Percentiles rank a stretch among this genome's conserved stretches.
Evolutionary conservation across 2,113 vertebrate species (phyloP).

Genomic region (Sclerurus mexicanus): DNA sequence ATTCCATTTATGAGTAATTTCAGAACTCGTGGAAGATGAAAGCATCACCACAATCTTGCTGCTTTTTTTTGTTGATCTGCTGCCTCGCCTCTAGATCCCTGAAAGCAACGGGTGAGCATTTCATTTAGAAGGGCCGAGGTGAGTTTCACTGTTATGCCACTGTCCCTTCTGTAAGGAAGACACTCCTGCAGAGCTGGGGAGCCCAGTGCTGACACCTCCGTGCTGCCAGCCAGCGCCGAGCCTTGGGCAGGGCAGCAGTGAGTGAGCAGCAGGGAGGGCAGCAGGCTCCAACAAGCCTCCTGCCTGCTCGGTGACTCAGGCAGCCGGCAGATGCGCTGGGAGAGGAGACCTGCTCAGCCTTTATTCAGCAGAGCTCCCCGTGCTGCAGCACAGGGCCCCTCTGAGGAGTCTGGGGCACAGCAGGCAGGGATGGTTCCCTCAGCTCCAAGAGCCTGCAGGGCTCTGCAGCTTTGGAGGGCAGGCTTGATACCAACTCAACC

Average conservation of each 20-base stretch:
- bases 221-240: conserved; percentile 17
- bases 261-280: conserved; percentile 17
- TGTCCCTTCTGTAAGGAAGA: not conserved
- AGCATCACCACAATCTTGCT: not conserved
- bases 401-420: not conserved
- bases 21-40: not conserved
- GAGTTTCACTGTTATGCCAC: not conserved
- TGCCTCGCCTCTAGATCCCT: not conserved
- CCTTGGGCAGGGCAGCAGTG: conserved; percentile 16
- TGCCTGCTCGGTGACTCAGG: not conserved
- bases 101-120: not conserved
- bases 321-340: not conserved
- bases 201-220: not conserved
- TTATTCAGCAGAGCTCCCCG: not conserved
- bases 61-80: not conserved
- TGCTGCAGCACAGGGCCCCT: not conserved
- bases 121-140: not conserved
- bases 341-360: not conserved
- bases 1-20: conserved; percentile 20
- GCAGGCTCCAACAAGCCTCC: conserved; percentile 61
- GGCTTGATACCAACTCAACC: too few relatives aligned
- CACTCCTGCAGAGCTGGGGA: not conserved
- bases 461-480: not conserved
- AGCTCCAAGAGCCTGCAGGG: not conserved
- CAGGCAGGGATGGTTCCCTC: not conserved